Evolutionary conservation across 2,113 vertebrate species (phyloP).

Genomic region (Sprattus sprattus): DNA sequence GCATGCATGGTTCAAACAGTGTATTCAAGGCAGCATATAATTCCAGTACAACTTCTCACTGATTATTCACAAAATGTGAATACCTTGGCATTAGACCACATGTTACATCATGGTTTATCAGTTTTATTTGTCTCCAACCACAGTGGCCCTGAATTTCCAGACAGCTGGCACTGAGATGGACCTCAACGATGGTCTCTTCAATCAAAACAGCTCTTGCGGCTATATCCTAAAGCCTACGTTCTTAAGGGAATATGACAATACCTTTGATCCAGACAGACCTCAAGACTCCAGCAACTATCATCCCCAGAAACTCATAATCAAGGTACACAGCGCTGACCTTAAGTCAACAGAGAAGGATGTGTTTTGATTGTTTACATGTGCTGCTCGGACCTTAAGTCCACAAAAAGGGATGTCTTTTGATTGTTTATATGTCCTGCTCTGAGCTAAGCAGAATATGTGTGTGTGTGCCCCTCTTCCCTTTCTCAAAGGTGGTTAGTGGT

Average conservation of each 20-base stretch:
- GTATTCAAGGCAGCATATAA: no score
- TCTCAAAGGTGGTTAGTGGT: constrained; percentile 87
- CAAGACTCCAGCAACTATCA: constrained; percentile 58
- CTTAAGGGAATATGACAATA: constrained; percentile 71
- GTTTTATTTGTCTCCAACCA: constrained; percentile 13
- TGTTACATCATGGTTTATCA: not conserved
- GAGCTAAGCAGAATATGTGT: not conserved
- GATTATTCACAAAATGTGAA: no score
- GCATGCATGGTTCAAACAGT: no score
- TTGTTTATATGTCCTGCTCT: not conserved
- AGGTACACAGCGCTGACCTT: constrained; percentile 65
- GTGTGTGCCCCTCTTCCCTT: not conserved
- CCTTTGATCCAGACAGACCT: constrained; percentile 79
- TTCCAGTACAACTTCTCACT: no score
- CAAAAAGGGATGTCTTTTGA: not conserved
- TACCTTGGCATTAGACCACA: no score
- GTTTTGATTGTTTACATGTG: not conserved
- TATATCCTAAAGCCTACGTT: constrained; percentile 88
- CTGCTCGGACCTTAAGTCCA: not conserved
- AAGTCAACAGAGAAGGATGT: not conserved
- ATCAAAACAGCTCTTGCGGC: constrained; percentile 82
- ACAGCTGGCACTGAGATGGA: constrained; percentile 92
- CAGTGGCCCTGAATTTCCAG: constrained; percentile 95
- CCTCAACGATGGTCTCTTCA: constrained; percentile 87
- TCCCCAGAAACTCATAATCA: constrained; percentile 74